A percentile compares a stretch with the other conserved stretches of the same genome.
phyloP scores from a whole-genome alignment of 2,797 vertebrate species.

The Scomberomorus guttatus region DNA sequence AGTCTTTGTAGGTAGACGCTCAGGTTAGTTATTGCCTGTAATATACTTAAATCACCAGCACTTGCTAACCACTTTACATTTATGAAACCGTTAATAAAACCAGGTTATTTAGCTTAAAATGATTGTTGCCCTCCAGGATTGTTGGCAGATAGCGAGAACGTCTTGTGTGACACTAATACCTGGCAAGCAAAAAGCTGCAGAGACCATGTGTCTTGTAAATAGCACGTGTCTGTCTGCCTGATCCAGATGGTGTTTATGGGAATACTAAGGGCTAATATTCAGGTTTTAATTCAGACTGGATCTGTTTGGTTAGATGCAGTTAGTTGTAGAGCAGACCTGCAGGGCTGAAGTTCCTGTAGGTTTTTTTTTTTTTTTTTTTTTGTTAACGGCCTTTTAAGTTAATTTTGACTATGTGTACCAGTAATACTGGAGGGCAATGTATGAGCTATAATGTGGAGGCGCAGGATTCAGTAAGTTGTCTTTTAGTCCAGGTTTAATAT shows the following conservation, averaged over 20 bases:
- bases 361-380: background rate
- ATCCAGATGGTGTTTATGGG: background rate
- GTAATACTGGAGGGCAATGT: slow-evolving; percentile 34
- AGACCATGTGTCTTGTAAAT: background rate
- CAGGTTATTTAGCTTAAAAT: background rate
- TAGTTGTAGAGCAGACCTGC: background rate
- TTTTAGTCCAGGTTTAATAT: background rate
- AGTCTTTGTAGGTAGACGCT: background rate
- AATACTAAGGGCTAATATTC: background rate
- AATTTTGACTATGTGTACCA: slow-evolving; percentile 10
- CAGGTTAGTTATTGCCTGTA: background rate
- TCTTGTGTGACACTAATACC: background rate
- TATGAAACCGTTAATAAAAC: background rate
- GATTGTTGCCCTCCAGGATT: slow-evolving; percentile 26
- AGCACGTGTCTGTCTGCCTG: background rate
- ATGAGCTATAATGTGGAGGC: background rate
- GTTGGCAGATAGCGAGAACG: background rate
- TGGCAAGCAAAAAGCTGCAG: background rate
- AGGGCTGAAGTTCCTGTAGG: background rate
- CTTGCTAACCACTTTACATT: background rate
- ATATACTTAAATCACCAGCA: background rate
- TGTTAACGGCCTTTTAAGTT: background rate
- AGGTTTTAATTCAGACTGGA: background rate
- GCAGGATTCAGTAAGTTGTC: background rate
- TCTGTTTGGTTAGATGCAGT: background rate